Conservation (phyloP, 1,140 invertebrate species). For the Formica exsecta region DNA sequence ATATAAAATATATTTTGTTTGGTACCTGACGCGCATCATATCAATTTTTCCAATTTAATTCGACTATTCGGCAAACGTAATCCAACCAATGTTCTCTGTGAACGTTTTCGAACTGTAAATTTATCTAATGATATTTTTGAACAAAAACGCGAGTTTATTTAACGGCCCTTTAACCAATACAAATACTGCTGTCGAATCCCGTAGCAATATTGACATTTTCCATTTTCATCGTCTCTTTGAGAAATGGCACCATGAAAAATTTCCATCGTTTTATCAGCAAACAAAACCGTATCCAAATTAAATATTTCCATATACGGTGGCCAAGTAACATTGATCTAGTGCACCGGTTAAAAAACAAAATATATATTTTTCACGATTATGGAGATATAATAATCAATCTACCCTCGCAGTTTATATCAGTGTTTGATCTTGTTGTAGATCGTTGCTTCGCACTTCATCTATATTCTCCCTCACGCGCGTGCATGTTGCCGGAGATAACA, state of each 20-base stretch:
- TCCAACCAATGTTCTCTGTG: background rate
- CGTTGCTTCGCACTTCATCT: background rate
- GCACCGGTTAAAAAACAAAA: background rate
- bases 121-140: conserved; percentile 56
- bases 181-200: conserved; percentile 49
- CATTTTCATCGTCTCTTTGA: conserved; percentile 47
- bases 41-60: conserved; percentile 29
- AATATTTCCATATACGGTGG: background rate
- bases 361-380: background rate
- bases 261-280: conserved; percentile 26
- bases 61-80: conserved; percentile 15
- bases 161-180: conserved; percentile 41
- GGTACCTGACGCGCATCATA: background rate
- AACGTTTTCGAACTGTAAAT: conserved; percentile 11
- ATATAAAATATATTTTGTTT: conserved; percentile 14
- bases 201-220: conserved; percentile 59
- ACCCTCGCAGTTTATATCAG: background rate
- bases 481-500: conserved; percentile 27
- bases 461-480: conserved; percentile 14
- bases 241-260: conserved; percentile 43
- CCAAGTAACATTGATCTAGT: conserved; percentile 11
- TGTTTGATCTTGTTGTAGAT: background rate
- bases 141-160: conserved; percentile 51
- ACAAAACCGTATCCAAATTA: conserved; percentile 19
- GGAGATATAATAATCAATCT: conserved; percentile 1